Base-by-base conservation (phyloP, 2,113 vertebrate genomes). In the Terrapene triunguis region DNA sequence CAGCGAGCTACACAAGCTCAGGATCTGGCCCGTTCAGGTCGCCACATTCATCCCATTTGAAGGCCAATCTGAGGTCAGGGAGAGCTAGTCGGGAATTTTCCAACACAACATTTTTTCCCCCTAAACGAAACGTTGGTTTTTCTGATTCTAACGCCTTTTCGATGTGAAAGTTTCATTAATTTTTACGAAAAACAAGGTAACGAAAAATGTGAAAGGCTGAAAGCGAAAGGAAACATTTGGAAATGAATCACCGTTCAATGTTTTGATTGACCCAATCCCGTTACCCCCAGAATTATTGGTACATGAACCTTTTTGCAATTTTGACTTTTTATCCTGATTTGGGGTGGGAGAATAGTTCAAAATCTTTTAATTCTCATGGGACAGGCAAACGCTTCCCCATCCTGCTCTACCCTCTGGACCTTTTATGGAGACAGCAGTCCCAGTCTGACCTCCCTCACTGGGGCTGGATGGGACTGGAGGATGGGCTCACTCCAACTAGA, bases 71-170 rank as follows among this genome's bases (percentile, higher is more conserved):
- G 16, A 17, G 32, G 62, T 3, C 16, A 14, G 14, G 62, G 32
- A 14, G 29, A 65, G 59, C 59, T 14, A 65, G 59, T 4, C 2
- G 29, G 59, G 59, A 29, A 29, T 62, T 62, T 62, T 29, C 25
- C 55, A 59, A 59, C 25, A 13, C 24, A 11, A 25, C 25, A 59
- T 59, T 59, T 29, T 13, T 4, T 12, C 32, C 13, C 62, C 59
- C 59, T 1, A 35, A n/a, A n/a, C 3, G 3, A 8, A n/a, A n/a
- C 0, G 7, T 35, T 65, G 32, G 7, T 65, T 65, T 65, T n/a
- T 3, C 62, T 17, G 62, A 4, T 65, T 65, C 29, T 65, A 65
- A n/a, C 3, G 7, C 6, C 32, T 65, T 62, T 62, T 62, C 12
- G 11, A 62, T 13, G 57, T 17, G 29, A 65, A 35, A 35, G 62